phyloP scores from a whole-genome alignment of 1,140 invertebrate genomes.

The Drosophila nigrodunni region DNA sequence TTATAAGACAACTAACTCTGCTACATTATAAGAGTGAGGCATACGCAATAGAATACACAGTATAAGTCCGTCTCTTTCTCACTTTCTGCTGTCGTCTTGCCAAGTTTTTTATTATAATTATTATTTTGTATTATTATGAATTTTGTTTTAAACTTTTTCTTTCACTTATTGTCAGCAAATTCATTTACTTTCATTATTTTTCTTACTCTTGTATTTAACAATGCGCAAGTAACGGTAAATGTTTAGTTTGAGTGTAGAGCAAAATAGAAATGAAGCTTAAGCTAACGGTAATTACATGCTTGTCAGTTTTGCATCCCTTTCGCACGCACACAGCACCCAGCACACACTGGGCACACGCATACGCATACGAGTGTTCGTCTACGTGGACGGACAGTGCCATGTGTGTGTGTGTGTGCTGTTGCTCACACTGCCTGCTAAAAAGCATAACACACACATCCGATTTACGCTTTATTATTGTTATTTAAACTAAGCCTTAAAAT shows the following conservation, averaged over 20 bases:
- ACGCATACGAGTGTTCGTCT: constrained; percentile 13
- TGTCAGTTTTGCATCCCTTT: constrained; percentile 12
- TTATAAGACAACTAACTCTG: constrained; percentile 12
- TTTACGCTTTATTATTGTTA: constrained; percentile 22
- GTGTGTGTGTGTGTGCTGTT: constrained; percentile 19
- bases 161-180: constrained; percentile 73
- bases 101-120: constrained; percentile 1
- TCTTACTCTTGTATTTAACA: constrained; percentile 11
- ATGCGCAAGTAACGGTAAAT: constrained; percentile 12
- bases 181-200: constrained; percentile 41
- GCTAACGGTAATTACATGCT: constrained; percentile 59
- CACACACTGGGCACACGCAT: constrained; percentile 12
- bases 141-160: neutral
- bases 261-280: constrained; percentile 29
- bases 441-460: constrained; percentile 14
- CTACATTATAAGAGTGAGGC: constrained; percentile 2
- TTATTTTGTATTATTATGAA: constrained; percentile 5
- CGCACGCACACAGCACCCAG: neutral
- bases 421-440: constrained; percentile 27
- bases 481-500: constrained; percentile 52
- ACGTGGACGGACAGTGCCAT: constrained; percentile 58
- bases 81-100: constrained; percentile 14
- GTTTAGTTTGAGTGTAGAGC: neutral
- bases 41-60: neutral
- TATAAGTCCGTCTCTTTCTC: neutral